Base-by-base conservation (phyloP, 1,140 invertebrate species). In the Oreohelix idahoensis region DNA sequence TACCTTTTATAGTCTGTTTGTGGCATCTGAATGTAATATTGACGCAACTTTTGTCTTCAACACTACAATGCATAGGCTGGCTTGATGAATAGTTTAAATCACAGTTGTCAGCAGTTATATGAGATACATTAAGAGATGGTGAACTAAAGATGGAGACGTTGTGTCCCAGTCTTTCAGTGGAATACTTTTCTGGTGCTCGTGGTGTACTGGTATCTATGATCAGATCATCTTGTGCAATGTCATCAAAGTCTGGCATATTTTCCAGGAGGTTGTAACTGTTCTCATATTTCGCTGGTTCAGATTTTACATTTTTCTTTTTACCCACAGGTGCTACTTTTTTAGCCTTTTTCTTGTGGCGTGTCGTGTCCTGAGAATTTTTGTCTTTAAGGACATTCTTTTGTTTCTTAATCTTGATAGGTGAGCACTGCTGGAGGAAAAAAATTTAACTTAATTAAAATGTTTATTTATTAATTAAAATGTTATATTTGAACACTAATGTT, bases 231-330 rank as follows among this genome's bases (percentile, higher is more conserved):
- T 74, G 35, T 38, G n/a, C 71, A 35, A 74, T 74, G 26, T 2
- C 4, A 42, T 74, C 71, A 74, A 74, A 74, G 26, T 74, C 71
- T 74, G 71, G 71, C 4, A 74, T 23, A 45, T 74, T 45, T 8
- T n/a, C 38, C 15, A 1, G 35, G 20, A 1, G 35, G 20, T 23
- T 4, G 20, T 17, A 58, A 58, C 51, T 45, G 42, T 45, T 45
- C 42, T 45, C 42, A 45, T 45, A 8, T 45, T 45, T 45, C 15
- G n/a, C n/a, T n/a, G n/a, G n/a, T n/a, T n/a, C n/a, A n/a, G n/a
- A n/a, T n/a, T n/a, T n/a, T n/a, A n/a, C n/a, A n/a, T n/a, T n/a
- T n/a, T n/a, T n/a, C n/a, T n/a, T n/a, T n/a, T n/a, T n/a, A n/a
- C n/a, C n/a, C n/a, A n/a, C n/a, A n/a, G n/a, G n/a, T n/a, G n/a